Evolutionary conservation across 2,797 vertebrate species (phyloP).

Genomic region (Lycodopsis pacificus): DNA sequence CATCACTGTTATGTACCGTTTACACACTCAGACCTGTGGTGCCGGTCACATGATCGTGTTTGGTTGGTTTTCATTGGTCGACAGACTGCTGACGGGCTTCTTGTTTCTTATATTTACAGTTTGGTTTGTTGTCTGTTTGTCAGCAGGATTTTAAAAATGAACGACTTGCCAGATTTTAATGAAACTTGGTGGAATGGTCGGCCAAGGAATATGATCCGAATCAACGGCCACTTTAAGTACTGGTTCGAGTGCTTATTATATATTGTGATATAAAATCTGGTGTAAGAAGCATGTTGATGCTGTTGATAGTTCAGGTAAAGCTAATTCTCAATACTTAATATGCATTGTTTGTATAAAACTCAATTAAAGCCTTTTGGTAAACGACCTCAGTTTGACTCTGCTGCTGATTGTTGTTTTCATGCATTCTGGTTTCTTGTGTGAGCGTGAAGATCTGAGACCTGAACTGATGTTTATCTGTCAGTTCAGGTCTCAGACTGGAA

Average conservation of each 20-base stretch:
- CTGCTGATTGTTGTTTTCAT: constrained; percentile 17
- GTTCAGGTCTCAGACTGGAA: background rate
- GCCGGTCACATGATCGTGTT: background rate
- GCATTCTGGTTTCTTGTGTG: constrained; percentile 21
- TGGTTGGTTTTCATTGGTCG: background rate
- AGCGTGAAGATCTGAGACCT: constrained; percentile 1
- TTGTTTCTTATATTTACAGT: background rate
- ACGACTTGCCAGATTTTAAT: too few species aligned
- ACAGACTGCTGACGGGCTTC: background rate
- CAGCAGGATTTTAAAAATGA: too few species aligned
- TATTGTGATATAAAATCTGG: too few species aligned
- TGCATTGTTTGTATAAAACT: too few species aligned
- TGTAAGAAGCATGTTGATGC: too few species aligned
- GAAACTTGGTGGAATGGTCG: too few species aligned
- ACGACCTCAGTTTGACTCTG: background rate
- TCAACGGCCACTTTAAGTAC: too few species aligned
- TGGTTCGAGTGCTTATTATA: too few species aligned
- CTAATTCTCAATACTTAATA: too few species aligned
- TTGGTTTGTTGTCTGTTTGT: background rate
- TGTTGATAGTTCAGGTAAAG: too few species aligned
- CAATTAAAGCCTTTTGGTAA: background rate
- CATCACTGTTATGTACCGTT: constrained; percentile 40
- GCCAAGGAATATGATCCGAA: too few species aligned
- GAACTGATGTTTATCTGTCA: too few species aligned
- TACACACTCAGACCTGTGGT: background rate